phyloP scores from a whole-genome alignment of 2,113 vertebrate genomes.

The Alces alces region DNA sequence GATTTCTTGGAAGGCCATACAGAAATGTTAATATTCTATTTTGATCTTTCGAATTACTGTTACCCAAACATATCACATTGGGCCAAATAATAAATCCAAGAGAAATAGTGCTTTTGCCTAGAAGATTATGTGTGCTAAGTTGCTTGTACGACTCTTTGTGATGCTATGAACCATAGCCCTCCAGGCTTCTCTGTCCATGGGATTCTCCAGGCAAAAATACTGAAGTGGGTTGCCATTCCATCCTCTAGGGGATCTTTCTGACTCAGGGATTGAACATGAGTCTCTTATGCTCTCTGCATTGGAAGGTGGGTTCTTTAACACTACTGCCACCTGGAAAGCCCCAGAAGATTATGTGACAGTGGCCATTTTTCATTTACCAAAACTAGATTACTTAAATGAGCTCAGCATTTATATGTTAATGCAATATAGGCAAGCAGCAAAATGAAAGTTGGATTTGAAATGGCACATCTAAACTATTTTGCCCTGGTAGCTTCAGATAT shows the following conservation, averaged over 20 bases:
- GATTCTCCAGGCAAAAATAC: background rate
- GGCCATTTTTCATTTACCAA: background rate
- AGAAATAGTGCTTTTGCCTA: background rate
- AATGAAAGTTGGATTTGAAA: background rate
- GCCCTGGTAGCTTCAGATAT: background rate
- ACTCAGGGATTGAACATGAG: background rate
- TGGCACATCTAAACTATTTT: background rate
- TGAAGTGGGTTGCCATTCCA: background rate
- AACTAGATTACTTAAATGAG: background rate
- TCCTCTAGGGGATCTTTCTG: background rate
- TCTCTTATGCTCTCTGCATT: background rate
- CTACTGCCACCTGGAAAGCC: background rate
- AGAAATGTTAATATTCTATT: constrained; percentile 26
- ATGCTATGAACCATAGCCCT: background rate
- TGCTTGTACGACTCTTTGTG: background rate
- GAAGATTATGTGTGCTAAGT: background rate
- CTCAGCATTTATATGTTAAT: background rate
- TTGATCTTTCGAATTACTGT: background rate
- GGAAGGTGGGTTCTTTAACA: background rate
- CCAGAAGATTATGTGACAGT: background rate
- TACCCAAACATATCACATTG: background rate
- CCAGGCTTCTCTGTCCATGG: background rate
- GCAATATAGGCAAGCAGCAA: background rate
- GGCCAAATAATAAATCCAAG: constrained; percentile 9
- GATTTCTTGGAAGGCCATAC: constrained; percentile 1